Conservation (phyloP, 2,797 vertebrate genomes). For the Eidolon dupreanum region DNA sequence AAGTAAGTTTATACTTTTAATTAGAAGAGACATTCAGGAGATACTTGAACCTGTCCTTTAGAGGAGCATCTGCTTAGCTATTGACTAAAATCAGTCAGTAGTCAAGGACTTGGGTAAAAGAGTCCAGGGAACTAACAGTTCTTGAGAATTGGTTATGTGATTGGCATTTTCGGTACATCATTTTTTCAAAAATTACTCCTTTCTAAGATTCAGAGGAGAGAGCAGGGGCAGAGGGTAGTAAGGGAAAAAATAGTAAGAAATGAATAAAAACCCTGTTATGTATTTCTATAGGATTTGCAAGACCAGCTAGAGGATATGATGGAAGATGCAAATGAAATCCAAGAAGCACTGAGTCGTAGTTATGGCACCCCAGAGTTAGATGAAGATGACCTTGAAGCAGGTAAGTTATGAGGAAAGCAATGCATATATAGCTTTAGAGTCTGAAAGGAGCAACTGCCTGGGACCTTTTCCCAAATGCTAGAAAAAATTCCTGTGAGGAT, state of each 20-base stretch:
- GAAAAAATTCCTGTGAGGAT: background rate
- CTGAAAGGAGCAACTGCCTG: background rate
- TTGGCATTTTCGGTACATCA: background rate
- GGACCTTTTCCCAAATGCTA: slow-evolving; percentile 27
- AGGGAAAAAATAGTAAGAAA: background rate
- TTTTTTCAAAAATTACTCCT: background rate
- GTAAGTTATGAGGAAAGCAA: slow-evolving; percentile 82
- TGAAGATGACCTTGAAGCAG: slow-evolving; percentile 97
- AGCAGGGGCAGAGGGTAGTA: background rate
- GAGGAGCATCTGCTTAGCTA: background rate
- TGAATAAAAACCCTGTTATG: background rate
- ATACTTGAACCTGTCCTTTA: background rate
- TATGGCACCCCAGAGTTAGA: slow-evolving; percentile 97
- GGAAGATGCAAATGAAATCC: slow-evolving; percentile 97
- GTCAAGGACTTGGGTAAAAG: background rate
- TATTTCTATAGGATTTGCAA: slow-evolving; percentile 91
- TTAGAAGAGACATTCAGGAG: background rate
- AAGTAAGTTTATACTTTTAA: background rate
- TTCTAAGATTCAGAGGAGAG: slow-evolving; percentile 39
- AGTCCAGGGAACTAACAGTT: background rate
- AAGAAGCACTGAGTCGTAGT: slow-evolving; percentile 94
- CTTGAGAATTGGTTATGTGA: background rate
- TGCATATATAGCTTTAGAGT: background rate
- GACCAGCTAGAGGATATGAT: slow-evolving; percentile 99
- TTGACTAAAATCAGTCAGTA: slow-evolving; percentile 9